These are phyloP conservation scores for Pelecanus crispus DNA, from an alignment of 2,113 vertebrate species.

Conservation along the genomic window DNA sequence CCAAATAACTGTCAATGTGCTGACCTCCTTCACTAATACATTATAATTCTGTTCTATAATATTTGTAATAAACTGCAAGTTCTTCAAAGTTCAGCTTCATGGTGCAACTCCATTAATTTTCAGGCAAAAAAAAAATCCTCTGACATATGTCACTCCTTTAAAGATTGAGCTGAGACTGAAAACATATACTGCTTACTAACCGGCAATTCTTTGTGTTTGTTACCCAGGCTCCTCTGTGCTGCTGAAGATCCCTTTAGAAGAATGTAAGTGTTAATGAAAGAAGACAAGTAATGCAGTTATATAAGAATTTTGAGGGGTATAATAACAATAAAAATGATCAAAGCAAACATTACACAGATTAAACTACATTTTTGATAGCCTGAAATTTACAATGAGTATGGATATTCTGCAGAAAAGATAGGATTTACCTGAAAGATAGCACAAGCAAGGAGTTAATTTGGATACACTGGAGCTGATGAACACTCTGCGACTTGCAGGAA, in stretches of 20 bases:
- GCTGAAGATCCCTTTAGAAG: not conserved
- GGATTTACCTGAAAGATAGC: not conserved
- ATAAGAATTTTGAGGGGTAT: not conserved
- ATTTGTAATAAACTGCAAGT: not conserved
- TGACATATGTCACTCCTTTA: not conserved
- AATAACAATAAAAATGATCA: not conserved
- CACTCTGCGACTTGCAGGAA: not conserved
- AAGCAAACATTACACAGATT: not conserved
- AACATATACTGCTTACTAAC: not conserved
- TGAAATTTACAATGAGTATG: not conserved
- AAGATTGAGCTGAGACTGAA: not conserved
- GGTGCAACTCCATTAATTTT: not conserved
- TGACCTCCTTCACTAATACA: not conserved
- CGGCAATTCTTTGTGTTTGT: not conserved
- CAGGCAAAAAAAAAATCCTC: not conserved
- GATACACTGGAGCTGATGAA: not conserved
- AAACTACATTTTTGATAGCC: not conserved
- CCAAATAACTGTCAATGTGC: not conserved
- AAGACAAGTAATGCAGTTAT: not conserved
- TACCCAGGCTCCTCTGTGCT: not conserved
- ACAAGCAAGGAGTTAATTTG: not conserved
- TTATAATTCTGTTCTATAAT: not conserved
- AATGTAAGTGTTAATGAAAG: not conserved
- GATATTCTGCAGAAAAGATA: not conserved
- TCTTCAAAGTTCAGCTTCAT: not conserved